These are phyloP conservation scores for Peromyscus maniculatus DNA, from an alignment of 2,113 vertebrate genomes.

Conservation along the genomic window DNA sequence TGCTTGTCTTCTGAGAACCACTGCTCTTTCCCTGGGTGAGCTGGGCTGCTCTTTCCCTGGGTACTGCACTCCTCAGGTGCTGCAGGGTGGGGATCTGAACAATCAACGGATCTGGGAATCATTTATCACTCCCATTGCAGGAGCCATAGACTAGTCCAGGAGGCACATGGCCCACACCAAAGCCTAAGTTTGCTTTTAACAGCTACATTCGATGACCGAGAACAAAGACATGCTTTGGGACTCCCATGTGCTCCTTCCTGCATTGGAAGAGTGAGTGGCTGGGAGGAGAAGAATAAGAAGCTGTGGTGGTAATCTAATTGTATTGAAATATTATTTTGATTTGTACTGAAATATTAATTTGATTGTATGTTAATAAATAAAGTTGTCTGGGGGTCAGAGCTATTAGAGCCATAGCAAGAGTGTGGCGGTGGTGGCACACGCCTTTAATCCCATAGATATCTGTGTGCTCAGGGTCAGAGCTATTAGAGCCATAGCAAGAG, in stretches of 20 bases:
- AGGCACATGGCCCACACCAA: background rate
- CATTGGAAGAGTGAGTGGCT: background rate
- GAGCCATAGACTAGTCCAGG: background rate
- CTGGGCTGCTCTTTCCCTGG: background rate
- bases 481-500: no score
- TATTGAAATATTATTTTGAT: no score
- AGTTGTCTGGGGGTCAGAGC: no score
- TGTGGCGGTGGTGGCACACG: no score
- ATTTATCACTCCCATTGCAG: rapidly evolving
- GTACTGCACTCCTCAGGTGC: background rate
- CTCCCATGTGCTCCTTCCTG: background rate
- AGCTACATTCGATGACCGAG: background rate
- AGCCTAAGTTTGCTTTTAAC: background rate
- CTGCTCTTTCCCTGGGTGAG: background rate
- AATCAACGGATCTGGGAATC: background rate
- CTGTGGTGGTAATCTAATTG: no score
- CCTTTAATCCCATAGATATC: no score
- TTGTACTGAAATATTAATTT: no score
- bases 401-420: no score
- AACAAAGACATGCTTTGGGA: background rate
- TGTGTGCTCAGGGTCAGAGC: no score
- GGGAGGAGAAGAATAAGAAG: background rate
- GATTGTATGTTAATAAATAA: no score
- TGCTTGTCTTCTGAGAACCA: background rate
- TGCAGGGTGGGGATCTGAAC: background rate